A percentile compares a stretch with the other conserved stretches of the same genome.
phyloP scores from a whole-genome alignment of 2,797 vertebrate genomes.

The Fringilla coelebs region DNA sequence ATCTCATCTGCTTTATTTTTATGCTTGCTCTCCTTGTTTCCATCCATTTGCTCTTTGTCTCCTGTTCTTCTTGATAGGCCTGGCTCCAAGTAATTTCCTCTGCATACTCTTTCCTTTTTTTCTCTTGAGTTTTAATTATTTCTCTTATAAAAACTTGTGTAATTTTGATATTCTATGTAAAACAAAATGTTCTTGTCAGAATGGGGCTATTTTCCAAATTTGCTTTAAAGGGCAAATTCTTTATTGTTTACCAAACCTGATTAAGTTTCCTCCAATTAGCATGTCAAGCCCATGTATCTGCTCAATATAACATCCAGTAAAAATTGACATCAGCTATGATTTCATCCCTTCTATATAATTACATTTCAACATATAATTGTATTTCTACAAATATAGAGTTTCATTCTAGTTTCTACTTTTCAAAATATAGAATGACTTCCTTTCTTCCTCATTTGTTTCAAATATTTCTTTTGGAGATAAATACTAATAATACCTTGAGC shows the following conservation, averaged over 20 bases:
- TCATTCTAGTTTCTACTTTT: background rate
- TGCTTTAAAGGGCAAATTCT: conserved; percentile 18
- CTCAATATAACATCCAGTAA: conserved; percentile 27
- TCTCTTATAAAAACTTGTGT: background rate
- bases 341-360: conserved; percentile 57
- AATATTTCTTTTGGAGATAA: background rate
- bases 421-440: background rate
- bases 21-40: background rate
- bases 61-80: background rate
- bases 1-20: background rate
- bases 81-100: background rate
- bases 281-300: conserved; percentile 46
- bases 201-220: background rate
- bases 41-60: background rate
- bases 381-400: conserved; percentile 12
- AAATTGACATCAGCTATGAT: conserved; percentile 39
- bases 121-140: background rate
- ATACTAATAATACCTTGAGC: background rate
- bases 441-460: background rate
- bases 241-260: conserved; percentile 31
- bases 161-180: background rate
- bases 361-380: conserved; percentile 42
- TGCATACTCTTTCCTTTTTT: background rate
- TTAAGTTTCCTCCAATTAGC: conserved; percentile 48
- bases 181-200: background rate